Conservation (phyloP, 2,888 invertebrate species). For the Mermis nigrescens region DNA sequence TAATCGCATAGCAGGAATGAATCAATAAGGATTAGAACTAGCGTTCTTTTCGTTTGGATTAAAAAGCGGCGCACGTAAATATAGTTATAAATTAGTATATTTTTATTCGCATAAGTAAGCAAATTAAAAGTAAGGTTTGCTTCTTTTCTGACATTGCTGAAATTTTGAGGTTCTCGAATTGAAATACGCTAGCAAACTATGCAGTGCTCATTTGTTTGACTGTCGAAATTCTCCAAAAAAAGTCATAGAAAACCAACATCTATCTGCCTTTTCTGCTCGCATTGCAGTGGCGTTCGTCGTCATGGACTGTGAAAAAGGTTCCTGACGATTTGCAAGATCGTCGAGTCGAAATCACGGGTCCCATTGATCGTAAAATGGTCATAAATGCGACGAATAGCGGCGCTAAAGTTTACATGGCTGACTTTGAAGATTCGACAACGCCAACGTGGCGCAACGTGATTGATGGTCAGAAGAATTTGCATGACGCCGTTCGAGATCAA, state of each 20-base stretch:
- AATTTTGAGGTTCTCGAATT: too few relatives aligned
- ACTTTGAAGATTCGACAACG: slow-evolving; percentile 46
- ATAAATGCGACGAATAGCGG: slow-evolving; percentile 46
- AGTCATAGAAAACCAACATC: neutral
- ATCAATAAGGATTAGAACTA: too few relatives aligned
- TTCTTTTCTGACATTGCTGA: too few relatives aligned
- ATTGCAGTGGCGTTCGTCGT: slow-evolving; percentile 25
- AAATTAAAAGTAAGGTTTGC: too few relatives aligned
- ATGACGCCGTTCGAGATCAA: slow-evolving; percentile 40
- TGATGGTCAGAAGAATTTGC: slow-evolving; percentile 45
- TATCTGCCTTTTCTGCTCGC: neutral
- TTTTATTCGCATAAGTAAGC: too few relatives aligned
- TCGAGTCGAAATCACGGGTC: slow-evolving; percentile 39
- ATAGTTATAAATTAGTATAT: too few relatives aligned
- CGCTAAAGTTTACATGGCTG: slow-evolving; percentile 30
- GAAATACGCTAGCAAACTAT: too few relatives aligned
- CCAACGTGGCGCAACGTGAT: slow-evolving; percentile 53
- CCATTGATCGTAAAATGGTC: slow-evolving; percentile 42
- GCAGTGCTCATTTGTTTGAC: neutral
- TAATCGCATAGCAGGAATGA: too few relatives aligned
- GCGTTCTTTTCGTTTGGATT: too few relatives aligned
- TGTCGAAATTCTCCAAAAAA: neutral
- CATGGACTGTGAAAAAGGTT: slow-evolving; percentile 43
- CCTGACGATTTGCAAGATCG: slow-evolving; percentile 28
- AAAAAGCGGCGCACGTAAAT: too few relatives aligned